Evolutionary conservation across 2,888 invertebrate genomes (phyloP).

Genomic region (Theodoxus fluviatilis): DNA sequence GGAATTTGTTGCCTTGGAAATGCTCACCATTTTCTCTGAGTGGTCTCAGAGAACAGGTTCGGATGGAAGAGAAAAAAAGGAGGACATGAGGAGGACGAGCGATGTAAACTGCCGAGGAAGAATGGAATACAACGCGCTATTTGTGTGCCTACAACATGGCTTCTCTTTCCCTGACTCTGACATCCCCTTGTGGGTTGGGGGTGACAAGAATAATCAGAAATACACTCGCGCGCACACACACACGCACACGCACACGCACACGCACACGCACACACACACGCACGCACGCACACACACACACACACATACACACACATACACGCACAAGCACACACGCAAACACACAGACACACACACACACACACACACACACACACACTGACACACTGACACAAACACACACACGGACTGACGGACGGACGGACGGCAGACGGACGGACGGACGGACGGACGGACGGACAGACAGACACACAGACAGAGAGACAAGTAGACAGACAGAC

Average conservation of each 20-base stretch:
- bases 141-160: background rate
- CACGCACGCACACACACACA: constrained; percentile 1
- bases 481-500: too few relatives aligned
- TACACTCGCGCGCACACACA: background rate
- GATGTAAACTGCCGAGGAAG: background rate
- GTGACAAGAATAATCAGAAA: too few relatives aligned
- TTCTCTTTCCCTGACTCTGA: background rate
- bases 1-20: too few relatives aligned
- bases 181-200: background rate
- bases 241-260: background rate
- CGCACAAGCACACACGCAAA: background rate
- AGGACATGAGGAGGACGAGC: background rate
- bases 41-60: background rate
- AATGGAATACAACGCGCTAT: too few relatives aligned
- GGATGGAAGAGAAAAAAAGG: background rate
- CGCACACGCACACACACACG: background rate
- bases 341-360: too few relatives aligned
- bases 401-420: too few relatives aligned
- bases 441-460: too few relatives aligned
- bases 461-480: too few relatives aligned
- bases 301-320: background rate
- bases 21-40: too few relatives aligned
- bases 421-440: too few relatives aligned
- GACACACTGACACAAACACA: too few relatives aligned
- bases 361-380: too few relatives aligned